Conservation (phyloP, 1,140 invertebrate genomes). For the Bombus breviceps region DNA sequence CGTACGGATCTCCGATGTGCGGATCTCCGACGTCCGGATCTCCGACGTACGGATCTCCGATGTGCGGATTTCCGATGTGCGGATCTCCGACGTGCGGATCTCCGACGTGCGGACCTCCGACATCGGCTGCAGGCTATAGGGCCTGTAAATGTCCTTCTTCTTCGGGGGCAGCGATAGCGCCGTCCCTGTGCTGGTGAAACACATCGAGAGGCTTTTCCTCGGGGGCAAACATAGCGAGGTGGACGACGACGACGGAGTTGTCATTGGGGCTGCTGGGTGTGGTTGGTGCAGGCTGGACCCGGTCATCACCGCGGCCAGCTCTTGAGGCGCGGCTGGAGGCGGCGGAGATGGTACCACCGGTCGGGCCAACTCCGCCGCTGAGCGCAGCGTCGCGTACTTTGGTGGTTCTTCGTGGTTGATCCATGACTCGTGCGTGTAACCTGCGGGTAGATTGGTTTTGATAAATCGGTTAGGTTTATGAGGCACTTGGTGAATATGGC, state of each 20-base stretch:
- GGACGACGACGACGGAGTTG: conserved; percentile 71
- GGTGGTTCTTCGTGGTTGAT: conserved; percentile 82
- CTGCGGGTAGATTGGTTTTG: conserved; percentile 52
- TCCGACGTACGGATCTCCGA: conserved; percentile 84
- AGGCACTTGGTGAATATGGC: no score
- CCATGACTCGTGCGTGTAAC: conserved; percentile 81
- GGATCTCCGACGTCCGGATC: conserved; percentile 84
- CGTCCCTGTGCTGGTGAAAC: conserved; percentile 91
- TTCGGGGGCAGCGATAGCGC: conserved; percentile 91
- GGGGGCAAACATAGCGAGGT: conserved; percentile 76
- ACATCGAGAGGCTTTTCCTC: conserved; percentile 89
- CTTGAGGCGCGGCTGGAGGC: conserved; percentile 53
- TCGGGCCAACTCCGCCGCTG: conserved; percentile 82
- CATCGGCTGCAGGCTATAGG: conserved; percentile 90
- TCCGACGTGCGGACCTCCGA: conserved; percentile 82
- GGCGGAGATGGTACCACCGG: conserved; percentile 68
- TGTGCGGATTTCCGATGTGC: conserved; percentile 84
- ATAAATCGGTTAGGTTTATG: background rate
- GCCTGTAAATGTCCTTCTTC: conserved; percentile 94
- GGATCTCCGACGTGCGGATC: conserved; percentile 83
- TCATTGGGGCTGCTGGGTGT: conserved; percentile 71
- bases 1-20: conserved; percentile 84
- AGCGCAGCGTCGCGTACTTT: conserved; percentile 88
- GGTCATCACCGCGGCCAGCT: conserved; percentile 56
- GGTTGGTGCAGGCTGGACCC: conserved; percentile 57